Base-by-base conservation (phyloP, 2,888 invertebrate genomes). In the Agrochola lota region DNA sequence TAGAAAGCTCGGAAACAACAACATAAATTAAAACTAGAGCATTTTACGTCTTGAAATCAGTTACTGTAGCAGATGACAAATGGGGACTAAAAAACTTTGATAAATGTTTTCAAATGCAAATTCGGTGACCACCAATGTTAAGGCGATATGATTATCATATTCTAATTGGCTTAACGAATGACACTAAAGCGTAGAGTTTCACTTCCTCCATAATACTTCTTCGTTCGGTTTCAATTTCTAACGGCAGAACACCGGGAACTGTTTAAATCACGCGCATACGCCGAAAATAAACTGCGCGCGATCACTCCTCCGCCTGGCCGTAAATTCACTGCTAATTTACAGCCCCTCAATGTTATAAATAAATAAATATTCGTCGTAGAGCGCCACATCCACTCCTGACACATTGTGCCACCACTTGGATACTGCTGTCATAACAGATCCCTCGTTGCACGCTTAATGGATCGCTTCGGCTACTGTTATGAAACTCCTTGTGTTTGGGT, bases 291-390 rank as follows among this genome's bases (percentile, higher is more conserved):
- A 94, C 94, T 90, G 93, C 93, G 89, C 92, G 90, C 91, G 95
- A 95, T 94, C 95, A 94, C 94, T 95, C 91, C 95, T 93, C 93
- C 92, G 93, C 90, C 90, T 90, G 92, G 94, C 93, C 94, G 95
- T 96, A 96, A 96, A 96, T 97, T 96, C 93, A 93, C 94, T 93
- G 95, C 95, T 97, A 97, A 97, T 97, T 96, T 97, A 97, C 96
- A 93, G 95, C 96, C 94, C 94, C 94, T 94, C 94, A 92, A 92
- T 94, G 94, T 94, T 95, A 96, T 96, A 96, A 95, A 96, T 96
- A 96, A 96, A 96, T 96, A 96, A 95, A 96, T 96, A 95, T 94
- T 93, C 93, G 91, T 93, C 93, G 92, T 92, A 90, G 91, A 92
- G 93, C 85, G 83, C 85, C 86, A 92, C 92, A 94, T 94, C 92